Conservation (phyloP, 2,888 invertebrate genomes). For the Gymnosoma rotundatum region DNA sequence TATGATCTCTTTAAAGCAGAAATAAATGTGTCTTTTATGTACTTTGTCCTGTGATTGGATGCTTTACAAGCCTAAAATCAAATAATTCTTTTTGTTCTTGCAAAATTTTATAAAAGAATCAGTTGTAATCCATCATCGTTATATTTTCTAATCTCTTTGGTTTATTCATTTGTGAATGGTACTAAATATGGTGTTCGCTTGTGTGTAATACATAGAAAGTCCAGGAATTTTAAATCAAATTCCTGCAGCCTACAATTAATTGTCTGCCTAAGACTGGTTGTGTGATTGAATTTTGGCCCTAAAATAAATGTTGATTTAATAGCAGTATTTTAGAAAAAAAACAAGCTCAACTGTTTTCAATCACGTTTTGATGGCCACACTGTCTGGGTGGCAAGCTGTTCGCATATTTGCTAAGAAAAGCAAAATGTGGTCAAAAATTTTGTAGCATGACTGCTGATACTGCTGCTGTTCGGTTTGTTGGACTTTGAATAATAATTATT, state of each 20-base stretch:
- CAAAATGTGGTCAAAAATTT: constrained; percentile 18
- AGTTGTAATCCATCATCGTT: constrained; percentile 6
- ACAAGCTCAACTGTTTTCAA: constrained; percentile 28
- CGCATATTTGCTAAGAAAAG: constrained; percentile 21
- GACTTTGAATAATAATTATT: constrained; percentile 29
- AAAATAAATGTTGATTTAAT: constrained; percentile 27
- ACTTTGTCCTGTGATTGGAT: too few species aligned
- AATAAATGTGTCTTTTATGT: too few species aligned
- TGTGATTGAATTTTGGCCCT: constrained; percentile 16
- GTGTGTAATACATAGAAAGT: neutral
- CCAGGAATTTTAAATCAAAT: constrained; percentile 21
- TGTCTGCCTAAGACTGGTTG: neutral
- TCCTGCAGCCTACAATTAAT: neutral
- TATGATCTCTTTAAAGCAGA: too few species aligned
- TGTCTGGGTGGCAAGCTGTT: constrained; percentile 26
- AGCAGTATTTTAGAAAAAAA: constrained; percentile 2
- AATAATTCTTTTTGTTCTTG: too few species aligned
- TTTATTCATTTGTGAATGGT: neutral
- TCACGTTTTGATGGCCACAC: neutral
- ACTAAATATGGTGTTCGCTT: neutral
- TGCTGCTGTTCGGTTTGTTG: constrained; percentile 3
- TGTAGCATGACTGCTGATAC: constrained; percentile 4
- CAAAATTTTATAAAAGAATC: neutral
- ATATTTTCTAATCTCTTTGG: constrained; percentile 22
- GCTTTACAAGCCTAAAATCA: too few species aligned